phyloP scores from a whole-genome alignment of 2,888 invertebrate species.

The Acrobasis consociella region DNA sequence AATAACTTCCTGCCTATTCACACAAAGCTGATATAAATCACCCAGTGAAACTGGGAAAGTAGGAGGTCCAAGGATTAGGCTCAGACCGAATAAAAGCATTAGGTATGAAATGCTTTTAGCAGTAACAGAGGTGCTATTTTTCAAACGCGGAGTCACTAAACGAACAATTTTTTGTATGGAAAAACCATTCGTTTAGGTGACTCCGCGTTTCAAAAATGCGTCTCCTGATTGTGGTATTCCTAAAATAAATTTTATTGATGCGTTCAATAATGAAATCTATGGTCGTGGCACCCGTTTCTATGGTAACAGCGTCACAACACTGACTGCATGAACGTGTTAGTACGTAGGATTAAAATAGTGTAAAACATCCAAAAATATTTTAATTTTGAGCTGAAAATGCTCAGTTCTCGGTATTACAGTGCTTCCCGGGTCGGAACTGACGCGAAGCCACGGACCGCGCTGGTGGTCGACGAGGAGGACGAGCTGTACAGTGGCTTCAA shows the following conservation, averaged over 20 bases:
- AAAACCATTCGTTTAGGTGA: too few relatives aligned
- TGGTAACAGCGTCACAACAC: conserved; percentile 77
- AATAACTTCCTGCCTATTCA: too few relatives aligned
- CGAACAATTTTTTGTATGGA: too few relatives aligned
- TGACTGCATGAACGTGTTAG: conserved; percentile 24
- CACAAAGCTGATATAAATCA: too few relatives aligned
- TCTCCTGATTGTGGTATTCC: too few relatives aligned
- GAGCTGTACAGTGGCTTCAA: conserved; percentile 87
- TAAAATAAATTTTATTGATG: not conserved
- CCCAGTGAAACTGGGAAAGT: too few relatives aligned
- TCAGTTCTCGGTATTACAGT: conserved; percentile 70
- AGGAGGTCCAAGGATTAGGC: too few relatives aligned
- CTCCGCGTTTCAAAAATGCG: too few relatives aligned
- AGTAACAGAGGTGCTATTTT: too few relatives aligned
- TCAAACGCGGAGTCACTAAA: too few relatives aligned
- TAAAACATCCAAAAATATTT: conserved; percentile 14
- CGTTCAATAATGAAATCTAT: not conserved
- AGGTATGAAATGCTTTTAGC: too few relatives aligned
- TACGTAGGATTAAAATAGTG: not conserved
- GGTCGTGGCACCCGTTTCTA: conserved; percentile 42
- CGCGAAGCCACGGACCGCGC: conserved; percentile 66
- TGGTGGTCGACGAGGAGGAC: conserved; percentile 80
- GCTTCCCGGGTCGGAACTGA: conserved; percentile 66
- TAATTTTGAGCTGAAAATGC: conserved; percentile 44
- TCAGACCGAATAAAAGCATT: too few relatives aligned